Evolutionary conservation across 1,140 invertebrate genomes (phyloP), one percentile per base, ranked within the genome.

Genomic region (Marisa cornuarietis): DNA sequence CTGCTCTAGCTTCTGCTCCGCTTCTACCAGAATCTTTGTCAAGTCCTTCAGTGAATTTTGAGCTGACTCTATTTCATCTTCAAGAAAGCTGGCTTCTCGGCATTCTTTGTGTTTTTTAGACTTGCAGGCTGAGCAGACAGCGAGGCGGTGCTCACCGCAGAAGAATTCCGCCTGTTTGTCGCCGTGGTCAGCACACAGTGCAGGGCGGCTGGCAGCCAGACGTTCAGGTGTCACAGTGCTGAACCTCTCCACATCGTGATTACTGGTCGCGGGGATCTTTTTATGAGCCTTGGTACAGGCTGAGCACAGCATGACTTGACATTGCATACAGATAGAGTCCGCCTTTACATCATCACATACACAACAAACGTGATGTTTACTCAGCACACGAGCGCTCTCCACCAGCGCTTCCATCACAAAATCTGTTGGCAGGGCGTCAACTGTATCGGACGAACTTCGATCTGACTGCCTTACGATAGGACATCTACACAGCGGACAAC

Each of bases 321-420:
- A 74, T 22, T 11, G 31, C 26, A 58, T 2, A 58, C 72, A 74
- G 10, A 74, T 14, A 51, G 51, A 74, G 26, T 58, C 72, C n/a
- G 72, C 72, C 2, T 22, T 54, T 24, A 54, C 72, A n/a, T 74
- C 72, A 1, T n/a, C 72, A 58, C 72, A 74, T 18, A 74, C 72
- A 58, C 72, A 74, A 54, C 72, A 74, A 8, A 20, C 14, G 51
- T 74, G 72, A n/a, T 54, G 16, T 24, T 74, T 74, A 26, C 26
- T 49, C 49, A 74, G 51, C 52, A 58, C 9, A 20, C 52, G 51
- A 3, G 24, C 72, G 20, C 26, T 49, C n/a, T 74, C 72, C 72
- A 74, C 72, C 49, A 74, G 22, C 14, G 72, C 72, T 16, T 22
- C 72, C 72, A 74, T 58, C 9, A 26, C 10, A 51, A 74, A n/a